Evolutionary conservation across 2,113 vertebrate genomes (phyloP).

Genomic region (Coracopsis vasa): DNA sequence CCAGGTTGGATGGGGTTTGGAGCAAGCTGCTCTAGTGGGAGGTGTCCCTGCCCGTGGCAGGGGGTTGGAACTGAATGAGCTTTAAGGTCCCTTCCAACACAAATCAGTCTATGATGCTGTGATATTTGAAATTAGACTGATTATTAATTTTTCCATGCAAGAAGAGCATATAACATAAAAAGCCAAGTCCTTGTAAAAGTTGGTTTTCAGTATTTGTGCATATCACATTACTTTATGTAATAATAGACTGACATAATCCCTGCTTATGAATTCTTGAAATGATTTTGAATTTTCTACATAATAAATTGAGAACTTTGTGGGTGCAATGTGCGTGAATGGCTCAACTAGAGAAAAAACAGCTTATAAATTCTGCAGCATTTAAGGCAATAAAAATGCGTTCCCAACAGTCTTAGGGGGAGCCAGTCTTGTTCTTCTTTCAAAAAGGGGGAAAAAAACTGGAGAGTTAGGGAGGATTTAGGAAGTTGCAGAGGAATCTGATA

Average conservation of each 20-base stretch:
- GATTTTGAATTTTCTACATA: background rate
- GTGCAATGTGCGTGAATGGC: background rate
- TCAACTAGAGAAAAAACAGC: slow-evolving; percentile 1
- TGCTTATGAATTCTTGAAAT: background rate
- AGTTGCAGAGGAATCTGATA: slow-evolving; percentile 48
- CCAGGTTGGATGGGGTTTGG: too few species aligned
- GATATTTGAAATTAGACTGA: background rate
- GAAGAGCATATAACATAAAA: background rate
- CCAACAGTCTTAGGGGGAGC: background rate
- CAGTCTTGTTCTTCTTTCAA: background rate
- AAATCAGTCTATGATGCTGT: background rate
- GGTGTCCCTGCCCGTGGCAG: background rate
- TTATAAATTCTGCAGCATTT: slow-evolving; percentile 53
- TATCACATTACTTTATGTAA: background rate
- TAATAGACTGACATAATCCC: background rate
- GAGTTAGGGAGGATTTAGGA: slow-evolving; percentile 24
- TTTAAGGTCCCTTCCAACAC: background rate
- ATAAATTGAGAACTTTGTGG: background rate
- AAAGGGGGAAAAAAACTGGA: background rate
- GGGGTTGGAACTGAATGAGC: background rate
- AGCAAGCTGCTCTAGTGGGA: background rate
- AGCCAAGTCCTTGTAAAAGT: background rate
- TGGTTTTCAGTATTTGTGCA: background rate
- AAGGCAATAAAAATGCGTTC: slow-evolving; percentile 38
- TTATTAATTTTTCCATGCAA: background rate